phyloP scores from a whole-genome alignment of 2,797 vertebrate species.

The Spinibarbus caldwelli region DNA sequence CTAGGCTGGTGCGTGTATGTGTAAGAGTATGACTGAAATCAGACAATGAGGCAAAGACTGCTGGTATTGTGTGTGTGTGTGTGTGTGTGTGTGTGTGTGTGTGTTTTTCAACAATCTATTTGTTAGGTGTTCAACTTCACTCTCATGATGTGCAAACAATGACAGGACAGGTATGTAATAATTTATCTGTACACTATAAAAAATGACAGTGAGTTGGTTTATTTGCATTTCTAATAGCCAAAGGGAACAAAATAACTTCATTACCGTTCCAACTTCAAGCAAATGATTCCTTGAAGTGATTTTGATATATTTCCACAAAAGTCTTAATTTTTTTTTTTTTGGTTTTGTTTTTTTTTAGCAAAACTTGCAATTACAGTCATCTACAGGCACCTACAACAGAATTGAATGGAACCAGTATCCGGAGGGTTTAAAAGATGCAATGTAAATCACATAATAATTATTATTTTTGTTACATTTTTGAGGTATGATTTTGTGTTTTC shows the following conservation, averaged over 20 bases:
- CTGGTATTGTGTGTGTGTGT: not conserved
- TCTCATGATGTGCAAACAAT: not conserved
- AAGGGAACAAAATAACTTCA: not conserved
- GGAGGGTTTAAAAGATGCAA: not conserved
- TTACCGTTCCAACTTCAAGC: not conserved
- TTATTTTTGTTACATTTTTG: no score
- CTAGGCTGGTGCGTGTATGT: not conserved
- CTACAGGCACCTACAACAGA: not conserved
- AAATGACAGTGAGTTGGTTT: not conserved
- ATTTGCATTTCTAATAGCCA: constrained; percentile 1
- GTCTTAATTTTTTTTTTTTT: not conserved
- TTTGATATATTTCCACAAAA: not conserved
- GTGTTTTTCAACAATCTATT: not conserved
- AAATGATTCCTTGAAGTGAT: not conserved
- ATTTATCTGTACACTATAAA: not conserved
- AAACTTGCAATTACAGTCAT: not conserved
- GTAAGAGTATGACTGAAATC: not conserved
- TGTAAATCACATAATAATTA: not conserved
- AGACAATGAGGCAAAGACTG: not conserved
- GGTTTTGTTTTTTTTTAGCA: not conserved
- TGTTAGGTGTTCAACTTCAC: not conserved
- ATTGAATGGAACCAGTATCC: not conserved
- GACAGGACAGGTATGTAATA: no score
- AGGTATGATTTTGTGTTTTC: not conserved
- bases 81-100: no score